Evolutionary conservation across 2,797 vertebrate genomes (phyloP), one percentile per base, ranked within the genome.

Genomic region (Phrynocephalus forsythii): DNA sequence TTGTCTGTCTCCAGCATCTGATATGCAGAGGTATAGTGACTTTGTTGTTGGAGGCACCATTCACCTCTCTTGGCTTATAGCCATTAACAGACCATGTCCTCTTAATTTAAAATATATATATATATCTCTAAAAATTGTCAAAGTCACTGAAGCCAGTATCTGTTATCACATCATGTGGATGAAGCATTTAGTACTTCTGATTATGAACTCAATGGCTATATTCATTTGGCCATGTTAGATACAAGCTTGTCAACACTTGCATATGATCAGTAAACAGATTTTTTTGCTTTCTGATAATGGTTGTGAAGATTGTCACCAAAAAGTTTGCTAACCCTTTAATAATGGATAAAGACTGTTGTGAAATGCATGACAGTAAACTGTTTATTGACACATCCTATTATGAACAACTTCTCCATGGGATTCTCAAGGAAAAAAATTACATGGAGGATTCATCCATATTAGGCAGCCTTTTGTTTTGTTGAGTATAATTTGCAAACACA

Each of bases 391-490:
- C 60, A 60, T 52, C 33, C 33, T 22, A 63, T 33, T 77, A 38
- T 76, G 52, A 52, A 16, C 44, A 48, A 16, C 11, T 84, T 30
- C n/a, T 69, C 72, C 77, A 15, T 20, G n/a, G 68, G 78, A 84
- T 67, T 60, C 44, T 33, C 13, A n/a, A 69, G 60, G 76, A 63
- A 30, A 72, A 77, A 85, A 48, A 60, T 69, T 44, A 13, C 10
- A 60, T 13, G 30, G 11, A 8, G 15, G 13, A 84, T 33, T 77
- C 56, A 81, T 69, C 5, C 30, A 81, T 60, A 50, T 60, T 80
- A 87, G 82, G 28, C 9, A 86, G 38, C 68, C 26, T 76, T 76
- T 79, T 81, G 63, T 71, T 6, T 69, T 81, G 85, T 84, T 69
- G 16, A 16, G 26, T 63, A 20, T 24, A 69, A 44, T 33, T 84